Evolutionary conservation across 1,140 invertebrate species (phyloP).

Genomic region (Phocides pigmalion): DNA sequence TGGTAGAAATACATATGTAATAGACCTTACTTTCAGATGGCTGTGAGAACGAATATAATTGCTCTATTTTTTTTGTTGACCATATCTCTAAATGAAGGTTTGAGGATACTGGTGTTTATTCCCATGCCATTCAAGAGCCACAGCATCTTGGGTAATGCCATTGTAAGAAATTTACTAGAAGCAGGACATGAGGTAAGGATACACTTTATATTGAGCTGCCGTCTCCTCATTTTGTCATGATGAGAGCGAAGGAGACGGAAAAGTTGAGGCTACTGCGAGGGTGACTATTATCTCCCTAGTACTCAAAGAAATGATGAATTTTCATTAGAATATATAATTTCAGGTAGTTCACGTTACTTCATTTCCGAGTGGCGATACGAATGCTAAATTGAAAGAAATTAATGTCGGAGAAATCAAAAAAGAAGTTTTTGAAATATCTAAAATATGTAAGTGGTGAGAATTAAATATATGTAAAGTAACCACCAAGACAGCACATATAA

Average conservation of each 20-base stretch:
- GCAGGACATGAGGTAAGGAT: conserved; percentile 55
- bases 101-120: conserved; percentile 43
- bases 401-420: conserved; percentile 26
- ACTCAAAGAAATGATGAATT: too few relatives aligned
- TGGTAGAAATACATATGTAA: too few relatives aligned
- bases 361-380: conserved; percentile 29
- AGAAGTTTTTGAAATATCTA: too few relatives aligned
- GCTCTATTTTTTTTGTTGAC: conserved; percentile 3
- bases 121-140: conserved; percentile 48
- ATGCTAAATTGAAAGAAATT: conserved; percentile 41
- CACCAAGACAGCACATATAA: too few relatives aligned
- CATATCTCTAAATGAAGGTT: conserved; percentile 5
- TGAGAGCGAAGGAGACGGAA: too few relatives aligned
- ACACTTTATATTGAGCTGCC: too few relatives aligned
- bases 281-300: too few relatives aligned
- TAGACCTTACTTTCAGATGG: conserved; percentile 30
- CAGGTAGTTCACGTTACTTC: conserved; percentile 51
- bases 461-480: too few relatives aligned
- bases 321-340: too few relatives aligned
- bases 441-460: conserved; percentile 27
- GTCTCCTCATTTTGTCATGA: too few relatives aligned
- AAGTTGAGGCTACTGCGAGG: too few relatives aligned
- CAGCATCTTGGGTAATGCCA: conserved; percentile 47
- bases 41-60: not conserved
- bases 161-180: conserved; percentile 42